Percentiles rank a stretch among this genome's conserved stretches.
Conservation (phyloP, 1,140 invertebrate species). For the Drosophila tristis region DNA sequence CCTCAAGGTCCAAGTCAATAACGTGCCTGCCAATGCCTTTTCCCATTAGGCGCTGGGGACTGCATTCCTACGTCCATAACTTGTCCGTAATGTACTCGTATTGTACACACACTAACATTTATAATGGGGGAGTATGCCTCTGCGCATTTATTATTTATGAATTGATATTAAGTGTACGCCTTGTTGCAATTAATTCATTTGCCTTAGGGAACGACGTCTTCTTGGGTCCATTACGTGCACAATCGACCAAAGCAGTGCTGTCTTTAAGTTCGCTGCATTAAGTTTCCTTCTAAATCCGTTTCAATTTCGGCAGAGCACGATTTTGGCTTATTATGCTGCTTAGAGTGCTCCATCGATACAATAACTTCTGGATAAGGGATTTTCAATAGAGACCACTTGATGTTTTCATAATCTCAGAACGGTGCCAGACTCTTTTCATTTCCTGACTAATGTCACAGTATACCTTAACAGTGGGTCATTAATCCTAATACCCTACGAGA, state of each 20-base stretch:
- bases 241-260: conserved; percentile 19
- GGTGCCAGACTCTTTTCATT: no score
- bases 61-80: conserved; percentile 40
- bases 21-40: conserved; percentile 32
- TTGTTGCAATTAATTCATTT: conserved; percentile 74
- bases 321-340: conserved; percentile 4
- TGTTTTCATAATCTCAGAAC: no score
- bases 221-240: conserved; percentile 46
- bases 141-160: conserved; percentile 71
- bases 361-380: conserved; percentile 1
- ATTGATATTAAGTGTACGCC: conserved; percentile 72
- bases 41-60: conserved; percentile 56
- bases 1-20: conserved; percentile 70
- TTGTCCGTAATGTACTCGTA: conserved; percentile 12
- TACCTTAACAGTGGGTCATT: no score
- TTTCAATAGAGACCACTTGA: conserved; percentile 13
- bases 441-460: no score
- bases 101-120: conserved; percentile 22
- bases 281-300: conserved; percentile 22
- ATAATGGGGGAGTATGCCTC: conserved; percentile 38
- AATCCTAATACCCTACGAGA: no score
- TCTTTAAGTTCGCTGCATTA: conserved; percentile 33
- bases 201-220: conserved; percentile 43
- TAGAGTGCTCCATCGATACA: conserved; percentile 1
- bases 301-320: conserved; percentile 10